A percentile compares a stretch with the other conserved stretches of the same genome.
These are phyloP conservation scores for Helostoma temminkii DNA, from an alignment of 2,797 vertebrate genomes.

Conservation along the genomic window DNA sequence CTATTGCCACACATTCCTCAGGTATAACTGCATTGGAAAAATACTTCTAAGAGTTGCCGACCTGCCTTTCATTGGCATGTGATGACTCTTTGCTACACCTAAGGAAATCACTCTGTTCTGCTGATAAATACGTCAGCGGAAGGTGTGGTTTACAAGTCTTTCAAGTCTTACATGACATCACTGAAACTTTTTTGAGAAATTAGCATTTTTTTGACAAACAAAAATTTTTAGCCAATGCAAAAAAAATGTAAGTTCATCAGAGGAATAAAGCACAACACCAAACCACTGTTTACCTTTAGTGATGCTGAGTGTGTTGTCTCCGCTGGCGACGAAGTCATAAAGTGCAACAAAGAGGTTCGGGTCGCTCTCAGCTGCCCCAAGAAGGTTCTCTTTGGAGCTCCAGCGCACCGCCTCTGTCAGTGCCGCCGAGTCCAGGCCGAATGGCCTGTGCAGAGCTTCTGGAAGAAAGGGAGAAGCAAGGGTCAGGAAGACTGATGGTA, in stretches of 20 bases:
- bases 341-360: slow-evolving; percentile 99
- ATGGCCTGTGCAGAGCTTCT: slow-evolving; percentile 96
- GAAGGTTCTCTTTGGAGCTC: slow-evolving; percentile 99
- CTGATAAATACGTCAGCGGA: slow-evolving; percentile 29
- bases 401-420: slow-evolving; percentile 97
- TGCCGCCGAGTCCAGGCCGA: slow-evolving; percentile 92
- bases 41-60: slow-evolving; percentile 8
- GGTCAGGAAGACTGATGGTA: slow-evolving; percentile 21
- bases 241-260: not conserved
- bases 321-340: slow-evolving; percentile 99
- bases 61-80: slow-evolving; percentile 24
- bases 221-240: not conserved
- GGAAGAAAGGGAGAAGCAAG: slow-evolving; percentile 41
- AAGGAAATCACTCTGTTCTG: slow-evolving; percentile 1
- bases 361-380: slow-evolving; percentile 96
- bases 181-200: not conserved
- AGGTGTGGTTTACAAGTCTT: slow-evolving; percentile 26
- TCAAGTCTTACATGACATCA: not conserved
- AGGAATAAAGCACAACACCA: not conserved
- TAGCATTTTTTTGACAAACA: not conserved
- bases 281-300: slow-evolving; percentile 90
- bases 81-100: slow-evolving; percentile 23
- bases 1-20: slow-evolving; percentile 60
- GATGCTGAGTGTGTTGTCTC: slow-evolving; percentile 99
- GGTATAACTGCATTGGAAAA: slow-evolving; percentile 25